Evolutionary conservation across 1,140 invertebrate species (phyloP), one percentile per base, ranked within the genome.

Genomic region (Orchesella cincta): DNA sequence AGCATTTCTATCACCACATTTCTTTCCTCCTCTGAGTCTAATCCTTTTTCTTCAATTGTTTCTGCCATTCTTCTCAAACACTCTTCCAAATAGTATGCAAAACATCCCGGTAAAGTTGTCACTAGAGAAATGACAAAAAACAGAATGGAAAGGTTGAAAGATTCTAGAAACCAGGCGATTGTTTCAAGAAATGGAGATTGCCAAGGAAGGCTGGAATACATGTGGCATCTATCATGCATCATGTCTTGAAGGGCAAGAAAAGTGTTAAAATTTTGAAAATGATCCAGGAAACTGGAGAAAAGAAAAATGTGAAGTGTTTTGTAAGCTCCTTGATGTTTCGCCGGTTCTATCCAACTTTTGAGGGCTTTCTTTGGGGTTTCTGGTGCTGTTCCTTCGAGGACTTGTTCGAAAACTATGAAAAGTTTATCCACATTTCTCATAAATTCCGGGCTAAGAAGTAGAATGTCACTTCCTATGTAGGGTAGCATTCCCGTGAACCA

Each of bases 31-130:
- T 57, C 54, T n/a, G n/a, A n/a, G n/a, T n/a, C n/a, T n/a, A n/a
- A n/a, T n/a, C n/a, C n/a, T n/a, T n/a, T n/a, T 23, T n/a, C 54
- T 23, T 57, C 14, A 57, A 57, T 23, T 3, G 14, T 5, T 5
- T 57, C 54, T 23, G 54, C 26, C 54, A 57, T 57, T 23, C 54
- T 16, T 12, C 26, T 12, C 54, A 57, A 26, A 5, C 14, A n/a
- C n/a, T 57, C 54, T 23, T 57, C 54, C 54, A 57, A 26, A 57
- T 57, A 57, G 54, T 57, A 57, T 23, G 54, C 54, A 12, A 12
- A 57, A 3, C 12, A 12, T 5, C 54, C 54, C 3, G 54, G 54
- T 23, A 57, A 57, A 12, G 54, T 57, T 12, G 54, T 57, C 54
- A 57, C 26, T 23, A 57, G 12, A 18, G 54, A 57, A 23, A 57